A percentile compares a stretch with the other conserved stretches of the same genome.
These are phyloP conservation scores for Ectobius pallidus DNA, from an alignment of 2,888 invertebrate genomes.

Conservation along the genomic window DNA sequence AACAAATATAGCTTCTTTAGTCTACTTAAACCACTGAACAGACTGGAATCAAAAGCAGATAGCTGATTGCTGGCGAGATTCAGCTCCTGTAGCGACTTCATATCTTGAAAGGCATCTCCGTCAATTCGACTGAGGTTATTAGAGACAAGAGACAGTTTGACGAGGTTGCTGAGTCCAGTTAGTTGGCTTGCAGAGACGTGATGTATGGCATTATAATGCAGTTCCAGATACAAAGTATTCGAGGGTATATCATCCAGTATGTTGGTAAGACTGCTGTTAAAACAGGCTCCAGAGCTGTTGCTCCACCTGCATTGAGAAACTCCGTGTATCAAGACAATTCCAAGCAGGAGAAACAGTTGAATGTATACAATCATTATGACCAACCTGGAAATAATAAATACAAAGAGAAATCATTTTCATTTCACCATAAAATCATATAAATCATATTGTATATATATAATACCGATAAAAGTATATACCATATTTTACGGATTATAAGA, in stretches of 20 bases:
- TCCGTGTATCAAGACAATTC: too few species aligned
- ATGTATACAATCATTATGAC: too few species aligned
- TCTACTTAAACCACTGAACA: background rate
- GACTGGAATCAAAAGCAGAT: background rate
- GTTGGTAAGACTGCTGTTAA: background rate
- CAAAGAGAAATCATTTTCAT: too few species aligned
- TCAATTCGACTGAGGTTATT: background rate
- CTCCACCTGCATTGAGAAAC: conserved; percentile 3
- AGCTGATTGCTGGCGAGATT: background rate
- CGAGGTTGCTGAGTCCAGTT: background rate
- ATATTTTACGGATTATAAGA: too few species aligned
- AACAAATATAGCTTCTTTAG: background rate
- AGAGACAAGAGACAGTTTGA: background rate
- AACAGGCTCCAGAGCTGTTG: background rate
- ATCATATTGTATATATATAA: too few species aligned
- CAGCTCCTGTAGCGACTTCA: background rate
- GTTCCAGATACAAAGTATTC: background rate
- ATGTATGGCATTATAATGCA: background rate
- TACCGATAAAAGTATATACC: too few species aligned
- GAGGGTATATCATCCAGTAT: background rate
- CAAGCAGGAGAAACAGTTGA: too few species aligned
- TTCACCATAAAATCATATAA: too few species aligned
- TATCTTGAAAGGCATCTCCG: background rate
- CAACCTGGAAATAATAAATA: too few species aligned
- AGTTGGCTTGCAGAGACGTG: background rate